phyloP scores from a whole-genome alignment of 2,888 invertebrate genomes.

The Hypolimnas misippus region DNA sequence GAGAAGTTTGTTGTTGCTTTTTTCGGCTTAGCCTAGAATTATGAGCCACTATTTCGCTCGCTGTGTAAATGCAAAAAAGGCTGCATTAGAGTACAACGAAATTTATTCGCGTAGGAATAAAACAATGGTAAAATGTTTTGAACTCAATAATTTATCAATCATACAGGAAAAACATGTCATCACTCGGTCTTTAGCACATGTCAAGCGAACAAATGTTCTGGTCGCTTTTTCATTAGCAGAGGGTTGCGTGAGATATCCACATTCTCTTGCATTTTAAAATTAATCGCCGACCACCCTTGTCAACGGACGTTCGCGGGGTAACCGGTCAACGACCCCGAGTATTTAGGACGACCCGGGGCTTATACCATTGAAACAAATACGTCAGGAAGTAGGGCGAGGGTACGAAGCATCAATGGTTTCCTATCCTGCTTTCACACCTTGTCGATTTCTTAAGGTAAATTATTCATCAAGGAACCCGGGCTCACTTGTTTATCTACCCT shows the following conservation, averaged over 20 bases:
- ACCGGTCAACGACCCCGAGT: conserved; percentile 72
- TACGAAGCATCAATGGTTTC: conserved; percentile 46
- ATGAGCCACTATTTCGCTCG: conserved; percentile 12
- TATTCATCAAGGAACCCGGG: conserved; percentile 37
- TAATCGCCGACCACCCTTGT: conserved; percentile 76
- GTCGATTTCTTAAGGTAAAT: conserved; percentile 43
- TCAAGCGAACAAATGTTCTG: conserved; percentile 25
- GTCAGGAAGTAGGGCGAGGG: conserved; percentile 66
- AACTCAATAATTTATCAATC: neutral
- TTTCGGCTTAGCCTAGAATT: conserved; percentile 15
- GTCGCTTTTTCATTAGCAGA: conserved; percentile 35
- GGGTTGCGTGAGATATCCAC: conserved; percentile 66
- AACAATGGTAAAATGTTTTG: neutral
- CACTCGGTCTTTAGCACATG: conserved; percentile 21
- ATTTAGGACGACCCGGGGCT: conserved; percentile 74
- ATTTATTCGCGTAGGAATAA: neutral
- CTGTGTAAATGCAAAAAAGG: neutral
- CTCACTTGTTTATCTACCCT: neutral
- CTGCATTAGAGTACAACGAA: neutral
- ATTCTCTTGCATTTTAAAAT: conserved; percentile 76
- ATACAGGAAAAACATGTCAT: conserved; percentile 19
- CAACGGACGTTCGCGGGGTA: conserved; percentile 59
- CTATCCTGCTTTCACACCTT: conserved; percentile 54
- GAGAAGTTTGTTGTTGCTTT: conserved; percentile 23
- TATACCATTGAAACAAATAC: conserved; percentile 64